phyloP scores from a whole-genome alignment of 2,113 vertebrate genomes.

The Vidua chalybeata region DNA sequence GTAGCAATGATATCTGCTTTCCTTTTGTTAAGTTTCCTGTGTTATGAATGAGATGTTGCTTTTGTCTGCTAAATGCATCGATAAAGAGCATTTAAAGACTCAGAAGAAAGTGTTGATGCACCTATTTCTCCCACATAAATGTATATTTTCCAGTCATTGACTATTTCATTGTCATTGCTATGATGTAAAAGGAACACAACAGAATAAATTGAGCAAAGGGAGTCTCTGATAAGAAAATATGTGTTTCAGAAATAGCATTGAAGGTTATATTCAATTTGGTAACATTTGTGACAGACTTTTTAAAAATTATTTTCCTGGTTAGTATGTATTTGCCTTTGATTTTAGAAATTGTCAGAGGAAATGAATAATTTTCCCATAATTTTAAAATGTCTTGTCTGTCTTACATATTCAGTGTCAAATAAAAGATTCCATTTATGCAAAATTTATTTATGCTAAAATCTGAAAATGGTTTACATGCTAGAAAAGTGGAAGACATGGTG shows the following conservation, averaged over 20 bases:
- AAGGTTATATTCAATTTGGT: constrained; percentile 6
- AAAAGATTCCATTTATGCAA: constrained; percentile 24
- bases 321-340: background rate
- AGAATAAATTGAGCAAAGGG: background rate
- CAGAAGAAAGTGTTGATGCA: background rate
- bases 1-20: background rate
- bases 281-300: background rate
- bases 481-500: background rate
- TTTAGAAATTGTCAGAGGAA: constrained; percentile 39
- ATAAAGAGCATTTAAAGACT: background rate
- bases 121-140: background rate
- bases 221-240: background rate
- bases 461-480: background rate
- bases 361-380: constrained; percentile 7
- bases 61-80: background rate
- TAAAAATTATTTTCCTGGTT: background rate
- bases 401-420: constrained; percentile 5
- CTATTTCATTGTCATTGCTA: background rate
- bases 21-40: background rate
- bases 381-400: constrained; percentile 21
- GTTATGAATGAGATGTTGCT: background rate
- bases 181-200: background rate
- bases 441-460: background rate
- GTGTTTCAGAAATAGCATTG: background rate
- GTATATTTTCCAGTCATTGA: background rate